Evolutionary conservation across 1,140 invertebrate species (phyloP).

Genomic region (Mercenaria mercenaria): DNA sequence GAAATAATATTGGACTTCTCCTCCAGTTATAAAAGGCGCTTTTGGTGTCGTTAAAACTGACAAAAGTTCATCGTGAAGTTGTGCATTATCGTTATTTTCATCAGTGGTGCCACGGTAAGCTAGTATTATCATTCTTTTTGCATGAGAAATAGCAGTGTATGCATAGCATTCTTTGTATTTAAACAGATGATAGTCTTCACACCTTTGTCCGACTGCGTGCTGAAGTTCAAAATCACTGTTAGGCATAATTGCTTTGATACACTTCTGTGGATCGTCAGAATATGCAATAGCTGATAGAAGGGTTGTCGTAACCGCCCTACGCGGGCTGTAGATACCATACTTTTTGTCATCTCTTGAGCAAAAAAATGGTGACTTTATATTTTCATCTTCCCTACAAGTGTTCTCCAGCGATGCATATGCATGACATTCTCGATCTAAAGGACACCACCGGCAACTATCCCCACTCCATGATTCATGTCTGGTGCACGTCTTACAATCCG

Average conservation of each 20-base stretch:
- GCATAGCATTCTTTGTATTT: constrained; percentile 50
- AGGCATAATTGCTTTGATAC: constrained; percentile 17
- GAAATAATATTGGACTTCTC: constrained; percentile 52
- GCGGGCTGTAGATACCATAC: background rate
- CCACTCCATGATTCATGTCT: constrained; percentile 7
- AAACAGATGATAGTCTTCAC: constrained; percentile 52
- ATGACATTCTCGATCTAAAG: constrained; percentile 35
- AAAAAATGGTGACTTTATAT: background rate
- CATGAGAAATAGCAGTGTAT: constrained; percentile 6
- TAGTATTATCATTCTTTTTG: constrained; percentile 44
- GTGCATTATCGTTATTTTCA: background rate
- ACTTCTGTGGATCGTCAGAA: constrained; percentile 29
- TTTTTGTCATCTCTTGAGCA: background rate
- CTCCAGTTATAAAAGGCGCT: constrained; percentile 5
- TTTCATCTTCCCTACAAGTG: constrained; percentile 1
- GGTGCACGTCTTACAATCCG: constrained; percentile 16
- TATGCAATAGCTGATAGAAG: constrained; percentile 55
- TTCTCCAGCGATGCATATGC: constrained; percentile 53
- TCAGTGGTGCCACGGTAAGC: constrained; percentile 46
- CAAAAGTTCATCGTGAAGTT: constrained; percentile 41
- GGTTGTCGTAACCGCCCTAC: constrained; percentile 28
- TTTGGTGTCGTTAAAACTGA: background rate
- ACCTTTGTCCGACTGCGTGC: background rate
- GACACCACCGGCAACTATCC: constrained; percentile 40
- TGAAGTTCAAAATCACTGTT: constrained; percentile 20